Evolutionary conservation across 2,797 vertebrate species (phyloP).

Genomic region (Pelodytes ibericus): DNA sequence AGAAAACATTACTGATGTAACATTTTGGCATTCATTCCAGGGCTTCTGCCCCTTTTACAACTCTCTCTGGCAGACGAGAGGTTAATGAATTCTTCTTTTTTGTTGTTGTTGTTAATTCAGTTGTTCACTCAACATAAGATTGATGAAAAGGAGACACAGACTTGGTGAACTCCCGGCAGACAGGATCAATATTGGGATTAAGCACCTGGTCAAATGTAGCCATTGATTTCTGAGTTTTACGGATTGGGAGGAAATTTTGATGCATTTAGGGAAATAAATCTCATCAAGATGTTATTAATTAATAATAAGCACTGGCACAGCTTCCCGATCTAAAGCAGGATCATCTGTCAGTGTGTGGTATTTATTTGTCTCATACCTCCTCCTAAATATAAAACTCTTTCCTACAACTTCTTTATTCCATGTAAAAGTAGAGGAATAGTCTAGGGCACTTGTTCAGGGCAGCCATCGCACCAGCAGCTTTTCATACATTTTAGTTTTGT

Average conservation of each 20-base stretch:
- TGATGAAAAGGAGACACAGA: constrained; percentile 45
- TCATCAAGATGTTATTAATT: constrained; percentile 52
- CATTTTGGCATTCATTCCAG: not conserved
- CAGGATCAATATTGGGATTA: constrained; percentile 56
- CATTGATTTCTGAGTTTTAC: constrained; percentile 54
- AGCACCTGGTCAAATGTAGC: constrained; percentile 50
- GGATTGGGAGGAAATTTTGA: constrained; percentile 53
- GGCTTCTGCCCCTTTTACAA: not conserved
- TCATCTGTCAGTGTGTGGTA: not conserved
- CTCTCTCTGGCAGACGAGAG: not conserved
- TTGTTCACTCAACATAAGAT: constrained; percentile 21
- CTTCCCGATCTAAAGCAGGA: not conserved
- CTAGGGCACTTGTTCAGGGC: not conserved
- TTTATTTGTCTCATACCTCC: constrained; percentile 3
- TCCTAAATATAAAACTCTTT: not conserved
- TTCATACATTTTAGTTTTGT: too few relatives aligned
- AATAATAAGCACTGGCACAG: constrained; percentile 37
- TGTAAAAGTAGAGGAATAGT: not conserved
- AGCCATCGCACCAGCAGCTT: too few relatives aligned
- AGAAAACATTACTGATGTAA: not conserved
- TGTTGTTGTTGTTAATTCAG: constrained; percentile 48
- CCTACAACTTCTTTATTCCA: not conserved
- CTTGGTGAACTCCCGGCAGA: constrained; percentile 51
- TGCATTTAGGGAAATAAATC: constrained; percentile 56
- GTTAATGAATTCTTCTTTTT: constrained; percentile 43